Evolutionary conservation across 1,140 invertebrate genomes (phyloP).

Genomic region (Drosophila bipectinata): DNA sequence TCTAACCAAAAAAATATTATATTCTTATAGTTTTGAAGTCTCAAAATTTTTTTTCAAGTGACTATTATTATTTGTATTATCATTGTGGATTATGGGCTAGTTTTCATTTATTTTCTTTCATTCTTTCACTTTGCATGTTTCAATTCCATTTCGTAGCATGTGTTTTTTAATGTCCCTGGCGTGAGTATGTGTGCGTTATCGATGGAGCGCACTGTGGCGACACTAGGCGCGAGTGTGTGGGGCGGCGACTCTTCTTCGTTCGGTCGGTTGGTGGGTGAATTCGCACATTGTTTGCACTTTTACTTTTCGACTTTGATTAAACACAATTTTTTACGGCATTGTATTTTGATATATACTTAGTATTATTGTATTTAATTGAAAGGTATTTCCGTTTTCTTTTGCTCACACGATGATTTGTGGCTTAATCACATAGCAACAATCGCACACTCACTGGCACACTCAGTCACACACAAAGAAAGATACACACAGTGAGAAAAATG

Average conservation of each 20-base stretch:
- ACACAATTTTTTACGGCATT: constrained; percentile 57
- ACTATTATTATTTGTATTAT: constrained; percentile 56
- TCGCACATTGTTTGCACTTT: constrained; percentile 74
- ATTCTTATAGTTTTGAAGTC: not conserved
- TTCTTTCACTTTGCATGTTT: constrained; percentile 69
- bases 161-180: constrained; percentile 13
- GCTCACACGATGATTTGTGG: constrained; percentile 27
- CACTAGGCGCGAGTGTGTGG: not conserved
- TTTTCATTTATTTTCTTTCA: constrained; percentile 33
- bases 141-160: constrained; percentile 61
- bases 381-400: constrained; percentile 70
- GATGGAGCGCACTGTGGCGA: constrained; percentile 58
- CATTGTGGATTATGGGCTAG: constrained; percentile 56
- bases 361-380: constrained; percentile 74
- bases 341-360: constrained; percentile 50
- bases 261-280: constrained; percentile 37
- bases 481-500: constrained; percentile 28
- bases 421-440: not conserved
- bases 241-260: constrained; percentile 18
- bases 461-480: constrained; percentile 11
- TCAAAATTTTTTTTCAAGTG: constrained; percentile 32
- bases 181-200: constrained; percentile 54
- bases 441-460: not conserved
- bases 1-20: not conserved
- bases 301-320: constrained; percentile 61